Conservation (phyloP, 2,113 vertebrate genomes). For the Rhinolophus sinicus region DNA sequence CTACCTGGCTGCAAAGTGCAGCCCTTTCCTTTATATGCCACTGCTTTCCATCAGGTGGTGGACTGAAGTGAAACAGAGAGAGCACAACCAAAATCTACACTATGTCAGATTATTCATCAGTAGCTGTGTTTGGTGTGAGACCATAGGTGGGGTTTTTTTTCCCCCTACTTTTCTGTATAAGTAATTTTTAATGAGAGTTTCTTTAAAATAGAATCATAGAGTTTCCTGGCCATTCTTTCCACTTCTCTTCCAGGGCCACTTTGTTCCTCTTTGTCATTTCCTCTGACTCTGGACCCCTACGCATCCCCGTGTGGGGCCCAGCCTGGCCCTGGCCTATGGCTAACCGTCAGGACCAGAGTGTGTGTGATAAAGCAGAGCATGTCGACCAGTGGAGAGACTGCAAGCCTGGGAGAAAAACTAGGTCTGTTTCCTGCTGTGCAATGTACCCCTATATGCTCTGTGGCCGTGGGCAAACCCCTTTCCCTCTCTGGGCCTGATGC, state of each 20-base stretch:
- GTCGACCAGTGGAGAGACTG: neutral
- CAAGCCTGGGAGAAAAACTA: neutral
- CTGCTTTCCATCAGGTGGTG: neutral
- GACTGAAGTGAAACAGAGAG: neutral
- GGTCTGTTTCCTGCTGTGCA: neutral
- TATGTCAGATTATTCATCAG: neutral
- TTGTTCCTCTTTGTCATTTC: neutral
- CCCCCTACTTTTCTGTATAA: neutral
- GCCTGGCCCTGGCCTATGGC: neutral
- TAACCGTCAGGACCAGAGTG: neutral
- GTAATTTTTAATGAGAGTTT: neutral
- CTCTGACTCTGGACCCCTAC: neutral
- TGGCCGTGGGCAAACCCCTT: neutral
- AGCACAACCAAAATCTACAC: neutral
- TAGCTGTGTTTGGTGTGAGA: neutral
- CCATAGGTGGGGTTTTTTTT: neutral
- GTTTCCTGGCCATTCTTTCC: neutral
- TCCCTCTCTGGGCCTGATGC: neutral
- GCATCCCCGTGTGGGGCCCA: fast-evolving
- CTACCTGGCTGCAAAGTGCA: neutral
- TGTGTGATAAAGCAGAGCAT: neutral
- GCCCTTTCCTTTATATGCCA: neutral
- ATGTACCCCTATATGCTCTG: neutral
- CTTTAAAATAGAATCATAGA: neutral
- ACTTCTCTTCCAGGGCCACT: neutral